Evolutionary conservation across 1,140 invertebrate species (phyloP), one percentile per base, ranked within the genome.

Genomic region (Acromyrmex charruanus): DNA sequence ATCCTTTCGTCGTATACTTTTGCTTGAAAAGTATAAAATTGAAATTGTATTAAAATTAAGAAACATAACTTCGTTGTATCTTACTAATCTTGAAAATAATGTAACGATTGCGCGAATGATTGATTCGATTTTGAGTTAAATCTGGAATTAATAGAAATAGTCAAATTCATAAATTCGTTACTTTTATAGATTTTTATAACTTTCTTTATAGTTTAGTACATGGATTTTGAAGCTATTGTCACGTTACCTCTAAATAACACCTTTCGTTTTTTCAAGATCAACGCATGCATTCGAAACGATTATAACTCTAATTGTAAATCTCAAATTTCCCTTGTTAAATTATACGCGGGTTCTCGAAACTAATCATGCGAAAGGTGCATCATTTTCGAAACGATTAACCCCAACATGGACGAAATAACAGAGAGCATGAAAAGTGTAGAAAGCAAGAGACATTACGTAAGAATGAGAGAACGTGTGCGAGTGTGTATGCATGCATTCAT

Each of bases 351-450:
- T 84, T 84, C 58, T 61, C 44, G 69, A 75, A 84, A 75, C 31
- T 14, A n/a, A 49, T 9, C 16, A 28, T 51, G 75, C 53, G 25
- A 61, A 65, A 71, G 25, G 18, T 77, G 53, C 49, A 82, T 84
- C 51, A 74, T 44, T 53, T n/a, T 80, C 25, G 58, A 89, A 68
- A 58, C 58, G 75, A 59, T 81, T 53, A 69, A 72, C 80, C 69
- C n/a, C 55, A 69, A 49, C 28, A 31, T 58, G 59, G 18, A 85
- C 35, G 21, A 31, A 58, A 49, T 0, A 85, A 85, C 14, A 51
- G 49, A 59, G 71, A 44, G 39, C 39, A 84, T n/a, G 31, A 75
- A 35, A 49, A 35, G 39, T 16, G 53, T 16, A 71, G 14, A 69
- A 53, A 77, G 49, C 53, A 71, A 68, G 10, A 61, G 31, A 49